Evolutionary conservation across 2,888 invertebrate genomes (phyloP), one percentile per base, ranked within the genome.

Genomic region (Oegoconia quadripuncta): DNA sequence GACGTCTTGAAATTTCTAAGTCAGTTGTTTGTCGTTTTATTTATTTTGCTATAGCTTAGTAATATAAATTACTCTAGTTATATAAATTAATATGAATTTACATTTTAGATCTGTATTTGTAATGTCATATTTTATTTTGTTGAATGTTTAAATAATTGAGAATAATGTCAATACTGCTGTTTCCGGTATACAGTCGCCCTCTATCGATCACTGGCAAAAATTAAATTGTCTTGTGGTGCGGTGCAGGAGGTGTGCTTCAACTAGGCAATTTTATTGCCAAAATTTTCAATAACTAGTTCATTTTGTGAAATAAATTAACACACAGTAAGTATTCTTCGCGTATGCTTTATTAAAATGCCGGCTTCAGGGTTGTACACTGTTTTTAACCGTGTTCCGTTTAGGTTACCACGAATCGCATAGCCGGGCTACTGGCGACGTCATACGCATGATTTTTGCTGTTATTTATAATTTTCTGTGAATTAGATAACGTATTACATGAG

Each of bases 171-270:
- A 79, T 79, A 77, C 48, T 48, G 50, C 44, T 42, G 55, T 59
- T 72, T 83, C 83, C 83, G 77, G 66, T 55, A 37, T 65, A 55
- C 36, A 44, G 44, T 48, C 76, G 78, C 79, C 76, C 76, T 70
- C 86, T 77, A 44, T 53, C 59, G 73, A 46, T 48, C 40, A 44
- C 49, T 52, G 58, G 47, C 38, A 42, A 40, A 62, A 69, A 56
- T 45, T 49, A 64, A 76, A 66, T 74, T 77, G 78, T 80, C 81
- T 79, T 82, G 80, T 79, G 77, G 75, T 81, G 74, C 64, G 68
- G 71, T 75, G 66, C 60, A 58, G 62, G 59, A 69, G 65, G 64
- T 69, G 58, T 62, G 48, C 55, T 60, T 22, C 31, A 18, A 26
- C 54, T 64, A 48, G 66, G 65, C 68, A 62, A 71, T 53, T 56